Percentiles rank a stretch among this genome's conserved stretches.
Conservation (phyloP, 1,140 invertebrate genomes). For the Apocrypta bakeri region DNA sequence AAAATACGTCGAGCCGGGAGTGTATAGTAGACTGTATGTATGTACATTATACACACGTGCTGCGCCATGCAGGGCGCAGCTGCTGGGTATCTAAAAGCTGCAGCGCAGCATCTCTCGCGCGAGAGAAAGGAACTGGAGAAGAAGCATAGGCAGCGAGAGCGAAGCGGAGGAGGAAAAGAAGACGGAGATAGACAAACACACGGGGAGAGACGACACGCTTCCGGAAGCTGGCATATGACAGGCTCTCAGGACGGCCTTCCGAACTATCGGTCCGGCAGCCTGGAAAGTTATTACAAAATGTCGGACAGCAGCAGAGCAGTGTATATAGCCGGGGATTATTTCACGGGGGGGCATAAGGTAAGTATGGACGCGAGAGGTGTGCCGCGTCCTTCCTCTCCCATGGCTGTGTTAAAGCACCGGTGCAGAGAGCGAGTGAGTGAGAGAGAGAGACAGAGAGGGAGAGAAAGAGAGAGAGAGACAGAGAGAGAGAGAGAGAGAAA, state of each 20-base stretch:
- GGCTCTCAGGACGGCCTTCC: background rate
- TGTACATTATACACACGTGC: conserved; percentile 32
- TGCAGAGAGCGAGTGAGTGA: background rate
- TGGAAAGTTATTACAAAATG: background rate
- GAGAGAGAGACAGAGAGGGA: no score
- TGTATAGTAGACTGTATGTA: background rate
- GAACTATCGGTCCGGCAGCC: background rate
- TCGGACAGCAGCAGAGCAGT: background rate
- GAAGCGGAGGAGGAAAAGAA: background rate
- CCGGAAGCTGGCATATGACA: background rate
- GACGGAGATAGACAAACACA: background rate
- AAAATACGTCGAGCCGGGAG: background rate
- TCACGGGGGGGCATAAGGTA: background rate
- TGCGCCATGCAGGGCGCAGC: conserved; percentile 34
- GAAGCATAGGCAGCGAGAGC: background rate
- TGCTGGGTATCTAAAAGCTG: background rate
- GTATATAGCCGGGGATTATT: background rate
- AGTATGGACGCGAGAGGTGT: conserved; percentile 1
- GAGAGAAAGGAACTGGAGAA: background rate
- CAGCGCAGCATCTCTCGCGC: background rate
- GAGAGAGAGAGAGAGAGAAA: background rate
- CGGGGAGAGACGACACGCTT: background rate
- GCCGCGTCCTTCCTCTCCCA: background rate
- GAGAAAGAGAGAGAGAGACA: background rate
- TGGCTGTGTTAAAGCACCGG: background rate